Percentiles rank a stretch among this genome's conserved stretches.
Conservation (phyloP, 2,888 invertebrate species). For the Auanema freiburgensis region DNA sequence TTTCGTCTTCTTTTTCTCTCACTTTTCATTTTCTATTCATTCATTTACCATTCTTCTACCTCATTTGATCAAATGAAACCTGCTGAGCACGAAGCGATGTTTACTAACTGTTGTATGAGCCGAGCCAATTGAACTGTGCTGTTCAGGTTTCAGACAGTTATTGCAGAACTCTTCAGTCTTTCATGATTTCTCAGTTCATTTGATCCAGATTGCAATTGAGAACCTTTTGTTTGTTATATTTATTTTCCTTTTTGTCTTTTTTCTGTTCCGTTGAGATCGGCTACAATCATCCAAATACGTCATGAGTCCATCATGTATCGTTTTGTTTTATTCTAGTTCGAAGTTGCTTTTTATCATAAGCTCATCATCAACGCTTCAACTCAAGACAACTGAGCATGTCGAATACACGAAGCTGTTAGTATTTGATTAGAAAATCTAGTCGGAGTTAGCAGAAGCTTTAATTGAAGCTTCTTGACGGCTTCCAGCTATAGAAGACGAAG, state of each 20-base stretch:
- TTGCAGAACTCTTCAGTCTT: too few species aligned
- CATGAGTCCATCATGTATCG: neutral
- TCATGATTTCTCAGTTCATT: too few species aligned
- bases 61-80: too few species aligned
- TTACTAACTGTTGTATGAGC: too few species aligned
- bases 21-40: too few species aligned
- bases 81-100: too few species aligned
- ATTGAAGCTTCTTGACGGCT: neutral
- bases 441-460: constrained; percentile 3
- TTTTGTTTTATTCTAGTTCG: neutral
- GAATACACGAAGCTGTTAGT: neutral
- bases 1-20: too few species aligned
- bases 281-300: too few species aligned
- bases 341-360: neutral
- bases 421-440: constrained; percentile 12
- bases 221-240: neutral
- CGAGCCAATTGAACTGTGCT: too few species aligned
- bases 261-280: neutral
- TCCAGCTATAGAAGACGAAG: neutral
- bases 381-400: neutral
- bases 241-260: neutral
- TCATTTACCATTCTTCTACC: too few species aligned
- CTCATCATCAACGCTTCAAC: constrained; percentile 2
- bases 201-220: too few species aligned
- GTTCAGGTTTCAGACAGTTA: too few species aligned